A percentile compares a stretch with the other conserved stretches of the same genome.
Evolutionary conservation across 2,113 vertebrate genomes (phyloP).

Genomic region (western clawed frog (Xenopus tropicalis)): DNA sequence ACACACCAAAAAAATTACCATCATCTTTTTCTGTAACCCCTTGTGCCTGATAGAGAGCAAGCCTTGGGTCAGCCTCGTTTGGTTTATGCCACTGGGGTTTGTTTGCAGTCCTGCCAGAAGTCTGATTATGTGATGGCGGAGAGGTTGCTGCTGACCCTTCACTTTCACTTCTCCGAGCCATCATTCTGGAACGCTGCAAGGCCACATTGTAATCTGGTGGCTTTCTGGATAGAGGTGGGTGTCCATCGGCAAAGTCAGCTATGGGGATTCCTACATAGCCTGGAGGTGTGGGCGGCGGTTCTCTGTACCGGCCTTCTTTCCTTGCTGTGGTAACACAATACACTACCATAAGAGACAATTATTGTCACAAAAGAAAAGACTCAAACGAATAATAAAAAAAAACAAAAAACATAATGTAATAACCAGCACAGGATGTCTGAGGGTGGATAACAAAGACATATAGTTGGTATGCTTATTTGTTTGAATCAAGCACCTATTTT

Average conservation of each 20-base stretch:
- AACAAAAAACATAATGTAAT: not conserved
- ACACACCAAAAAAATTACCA: slow-evolving; percentile 71
- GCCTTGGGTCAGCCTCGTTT: slow-evolving; percentile 70
- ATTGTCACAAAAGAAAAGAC: slow-evolving; percentile 31
- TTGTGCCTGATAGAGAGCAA: slow-evolving; percentile 63
- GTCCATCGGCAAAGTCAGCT: slow-evolving; percentile 81
- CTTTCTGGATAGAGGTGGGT: slow-evolving; percentile 76
- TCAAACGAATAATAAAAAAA: slow-evolving; percentile 2
- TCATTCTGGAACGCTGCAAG: slow-evolving; percentile 91
- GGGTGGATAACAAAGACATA: no score
- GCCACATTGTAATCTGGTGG: slow-evolving; percentile 95
- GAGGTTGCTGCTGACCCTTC: slow-evolving; percentile 56
- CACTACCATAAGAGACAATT: slow-evolving; percentile 28
- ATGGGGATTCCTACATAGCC: slow-evolving; percentile 93
- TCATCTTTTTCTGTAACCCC: slow-evolving; percentile 79
- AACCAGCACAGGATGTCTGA: not conserved
- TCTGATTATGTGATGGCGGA: slow-evolving; percentile 62
- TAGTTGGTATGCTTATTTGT: no score
- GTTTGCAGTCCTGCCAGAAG: slow-evolving; percentile 54
- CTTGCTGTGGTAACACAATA: slow-evolving; percentile 68
- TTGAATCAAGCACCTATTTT: no score
- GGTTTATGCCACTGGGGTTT: slow-evolving; percentile 77
- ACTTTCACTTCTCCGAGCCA: slow-evolving; percentile 81
- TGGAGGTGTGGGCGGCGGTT: slow-evolving; percentile 91
- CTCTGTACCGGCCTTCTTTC: slow-evolving; percentile 90